Evolutionary conservation across 2,113 vertebrate genomes (phyloP).

Genomic region (Hipposideros armiger): DNA sequence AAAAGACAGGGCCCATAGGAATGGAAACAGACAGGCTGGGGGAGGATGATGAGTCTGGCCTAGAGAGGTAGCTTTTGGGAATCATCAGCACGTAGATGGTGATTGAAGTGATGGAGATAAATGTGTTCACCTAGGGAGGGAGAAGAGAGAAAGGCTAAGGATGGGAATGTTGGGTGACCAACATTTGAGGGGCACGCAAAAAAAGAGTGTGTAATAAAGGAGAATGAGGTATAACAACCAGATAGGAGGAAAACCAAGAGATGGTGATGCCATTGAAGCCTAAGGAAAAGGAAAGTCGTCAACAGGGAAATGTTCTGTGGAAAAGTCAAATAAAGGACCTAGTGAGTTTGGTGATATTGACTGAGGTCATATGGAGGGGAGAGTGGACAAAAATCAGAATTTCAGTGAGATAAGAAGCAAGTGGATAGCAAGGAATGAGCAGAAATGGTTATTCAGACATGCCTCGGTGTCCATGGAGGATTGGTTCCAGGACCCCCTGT

Average conservation of each 20-base stretch:
- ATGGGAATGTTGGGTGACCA: not conserved
- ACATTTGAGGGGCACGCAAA: not conserved
- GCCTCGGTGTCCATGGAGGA: too few species aligned
- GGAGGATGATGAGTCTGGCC: not conserved
- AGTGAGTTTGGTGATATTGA: not conserved
- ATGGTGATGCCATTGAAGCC: not conserved
- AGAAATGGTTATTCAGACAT: not conserved
- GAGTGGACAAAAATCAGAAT: not conserved
- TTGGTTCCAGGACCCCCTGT: too few species aligned
- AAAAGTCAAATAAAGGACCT: not conserved
- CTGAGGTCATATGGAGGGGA: not conserved
- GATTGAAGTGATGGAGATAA: not conserved
- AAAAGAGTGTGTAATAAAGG: not conserved
- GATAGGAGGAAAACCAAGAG: not conserved
- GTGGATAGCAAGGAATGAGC: not conserved
- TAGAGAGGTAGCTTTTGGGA: not conserved
- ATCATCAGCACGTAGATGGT: not conserved
- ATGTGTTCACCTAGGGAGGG: not conserved
- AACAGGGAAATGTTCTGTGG: not conserved
- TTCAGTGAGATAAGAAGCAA: not conserved
- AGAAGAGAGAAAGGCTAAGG: not conserved
- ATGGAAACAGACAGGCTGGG: not conserved
- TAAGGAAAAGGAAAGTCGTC: accelerated
- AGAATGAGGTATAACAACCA: not conserved
- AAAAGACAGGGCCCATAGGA: not conserved